Conservation (phyloP, 1,140 invertebrate species). For the Pseudomyrmex gracilis region DNA sequence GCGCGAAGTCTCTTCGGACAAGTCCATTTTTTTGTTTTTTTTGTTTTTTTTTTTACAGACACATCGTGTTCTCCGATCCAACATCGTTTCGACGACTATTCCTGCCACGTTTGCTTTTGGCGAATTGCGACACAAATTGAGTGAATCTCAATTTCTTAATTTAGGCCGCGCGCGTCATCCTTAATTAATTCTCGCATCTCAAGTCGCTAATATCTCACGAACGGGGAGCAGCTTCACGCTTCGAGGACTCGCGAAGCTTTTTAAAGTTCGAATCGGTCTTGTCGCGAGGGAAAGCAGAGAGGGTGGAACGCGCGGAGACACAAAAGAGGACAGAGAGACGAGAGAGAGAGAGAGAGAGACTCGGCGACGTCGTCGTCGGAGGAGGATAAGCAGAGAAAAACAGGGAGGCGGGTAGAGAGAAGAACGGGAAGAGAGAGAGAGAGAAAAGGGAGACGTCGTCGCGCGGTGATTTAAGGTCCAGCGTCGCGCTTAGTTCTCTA, state of each 20-base stretch:
- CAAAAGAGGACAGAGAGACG: constrained; percentile 30
- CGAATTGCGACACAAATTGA: not conserved
- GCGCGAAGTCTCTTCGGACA: not conserved
- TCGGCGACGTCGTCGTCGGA: not conserved
- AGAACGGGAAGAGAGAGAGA: constrained; percentile 20
- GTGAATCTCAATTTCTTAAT: constrained; percentile 6
- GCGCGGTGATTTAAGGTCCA: constrained; percentile 75
- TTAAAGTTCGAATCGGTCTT: constrained; percentile 71
- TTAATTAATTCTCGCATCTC: constrained; percentile 74
- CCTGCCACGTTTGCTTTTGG: not conserved
- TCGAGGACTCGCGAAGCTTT: constrained; percentile 61
- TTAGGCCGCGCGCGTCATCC: constrained; percentile 27
- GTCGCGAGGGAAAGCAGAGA: constrained; percentile 51
- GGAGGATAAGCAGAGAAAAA: constrained; percentile 27
- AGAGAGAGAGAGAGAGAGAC: constrained; percentile 16
- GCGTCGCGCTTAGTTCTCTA: constrained; percentile 78
- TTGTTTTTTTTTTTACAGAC: not conserved
- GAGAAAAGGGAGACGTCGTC: constrained; percentile 59
- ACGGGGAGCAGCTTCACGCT: constrained; percentile 48
- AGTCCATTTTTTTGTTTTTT: not conserved
- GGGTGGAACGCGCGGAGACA: constrained; percentile 38
- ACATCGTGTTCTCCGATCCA: not conserved
- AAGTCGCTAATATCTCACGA: constrained; percentile 68
- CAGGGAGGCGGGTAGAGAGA: not conserved
- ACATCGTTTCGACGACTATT: not conserved